Percentiles rank a stretch among this genome's conserved stretches.
Evolutionary conservation across 2,888 invertebrate species (phyloP).

Genomic region (Aporophyla lueneburgensis): DNA sequence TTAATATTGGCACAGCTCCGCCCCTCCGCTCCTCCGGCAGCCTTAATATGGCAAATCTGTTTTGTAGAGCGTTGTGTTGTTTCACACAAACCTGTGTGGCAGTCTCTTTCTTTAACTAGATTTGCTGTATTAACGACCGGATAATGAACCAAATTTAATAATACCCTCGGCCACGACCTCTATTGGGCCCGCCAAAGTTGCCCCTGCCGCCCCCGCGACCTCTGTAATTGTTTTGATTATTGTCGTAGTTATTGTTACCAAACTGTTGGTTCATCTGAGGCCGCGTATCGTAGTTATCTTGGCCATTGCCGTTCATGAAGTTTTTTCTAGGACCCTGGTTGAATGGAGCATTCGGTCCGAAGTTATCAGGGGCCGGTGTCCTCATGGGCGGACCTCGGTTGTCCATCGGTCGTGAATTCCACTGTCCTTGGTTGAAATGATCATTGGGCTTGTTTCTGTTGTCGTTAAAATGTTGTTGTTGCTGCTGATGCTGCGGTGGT

Average conservation of each 20-base stretch:
- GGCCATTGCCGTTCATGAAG: constrained; percentile 73
- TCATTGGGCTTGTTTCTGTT: constrained; percentile 52
- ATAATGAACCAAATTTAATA: constrained; percentile 35
- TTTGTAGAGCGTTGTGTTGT: neutral
- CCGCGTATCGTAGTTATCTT: constrained; percentile 67
- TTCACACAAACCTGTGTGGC: neutral
- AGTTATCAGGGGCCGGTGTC: constrained; percentile 46
- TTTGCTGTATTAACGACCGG: neutral
- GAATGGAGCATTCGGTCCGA: constrained; percentile 51
- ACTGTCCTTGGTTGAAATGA: constrained; percentile 53
- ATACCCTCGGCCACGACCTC: constrained; percentile 79
- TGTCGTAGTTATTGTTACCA: constrained; percentile 64
- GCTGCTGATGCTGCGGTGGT: constrained; percentile 31
- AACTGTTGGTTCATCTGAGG: constrained; percentile 69
- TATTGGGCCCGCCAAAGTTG: constrained; percentile 67
- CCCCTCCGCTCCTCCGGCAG: too few relatives aligned
- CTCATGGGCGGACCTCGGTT: constrained; percentile 44
- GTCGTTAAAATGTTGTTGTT: constrained; percentile 46
- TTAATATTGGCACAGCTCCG: too few relatives aligned
- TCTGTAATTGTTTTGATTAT: constrained; percentile 67
- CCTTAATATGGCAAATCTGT: neutral
- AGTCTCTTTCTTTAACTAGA: neutral
- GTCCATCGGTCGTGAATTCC: constrained; percentile 42
- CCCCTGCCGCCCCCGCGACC: constrained; percentile 76
- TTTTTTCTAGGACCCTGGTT: constrained; percentile 74